These are phyloP conservation scores for Odontomachus brunneus DNA, from an alignment of 1,140 invertebrate species.

Conservation along the genomic window DNA sequence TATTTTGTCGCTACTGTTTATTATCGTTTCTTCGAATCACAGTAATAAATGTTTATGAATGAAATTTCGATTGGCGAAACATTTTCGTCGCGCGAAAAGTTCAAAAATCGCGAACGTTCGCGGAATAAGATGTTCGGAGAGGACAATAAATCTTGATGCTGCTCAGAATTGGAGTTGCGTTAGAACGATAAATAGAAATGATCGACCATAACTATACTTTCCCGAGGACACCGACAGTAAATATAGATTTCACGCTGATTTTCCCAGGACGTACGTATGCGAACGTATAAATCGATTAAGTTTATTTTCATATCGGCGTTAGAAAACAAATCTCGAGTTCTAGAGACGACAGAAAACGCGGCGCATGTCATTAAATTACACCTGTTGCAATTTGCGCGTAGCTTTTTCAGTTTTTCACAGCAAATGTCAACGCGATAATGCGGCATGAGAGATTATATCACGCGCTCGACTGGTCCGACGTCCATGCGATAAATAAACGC, in stretches of 20 bases:
- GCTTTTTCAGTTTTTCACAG: background rate
- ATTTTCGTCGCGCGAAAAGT: no score
- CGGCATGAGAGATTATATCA: constrained; percentile 4
- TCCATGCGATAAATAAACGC: background rate
- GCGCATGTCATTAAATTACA: constrained; percentile 1
- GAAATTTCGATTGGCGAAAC: no score
- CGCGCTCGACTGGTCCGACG: background rate
- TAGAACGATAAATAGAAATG: background rate
- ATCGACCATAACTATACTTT: constrained; percentile 2
- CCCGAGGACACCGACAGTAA: background rate
- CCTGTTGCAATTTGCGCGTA: constrained; percentile 15
- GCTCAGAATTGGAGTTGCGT: background rate
- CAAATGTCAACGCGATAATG: constrained; percentile 19
- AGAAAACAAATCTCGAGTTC: constrained; percentile 1
- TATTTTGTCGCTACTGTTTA: no score
- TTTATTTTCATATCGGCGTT: background rate
- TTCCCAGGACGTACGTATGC: background rate
- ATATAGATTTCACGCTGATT: background rate
- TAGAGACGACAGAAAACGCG: background rate
- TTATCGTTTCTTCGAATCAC: no score
- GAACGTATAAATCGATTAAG: constrained; percentile 9
- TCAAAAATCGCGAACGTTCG: no score
- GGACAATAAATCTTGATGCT: background rate
- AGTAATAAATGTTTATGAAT: no score
- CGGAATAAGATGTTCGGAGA: background rate